These are phyloP conservation scores for Ophiodon elongatus DNA, from an alignment of 2,113 vertebrate genomes.

Conservation along the genomic window DNA sequence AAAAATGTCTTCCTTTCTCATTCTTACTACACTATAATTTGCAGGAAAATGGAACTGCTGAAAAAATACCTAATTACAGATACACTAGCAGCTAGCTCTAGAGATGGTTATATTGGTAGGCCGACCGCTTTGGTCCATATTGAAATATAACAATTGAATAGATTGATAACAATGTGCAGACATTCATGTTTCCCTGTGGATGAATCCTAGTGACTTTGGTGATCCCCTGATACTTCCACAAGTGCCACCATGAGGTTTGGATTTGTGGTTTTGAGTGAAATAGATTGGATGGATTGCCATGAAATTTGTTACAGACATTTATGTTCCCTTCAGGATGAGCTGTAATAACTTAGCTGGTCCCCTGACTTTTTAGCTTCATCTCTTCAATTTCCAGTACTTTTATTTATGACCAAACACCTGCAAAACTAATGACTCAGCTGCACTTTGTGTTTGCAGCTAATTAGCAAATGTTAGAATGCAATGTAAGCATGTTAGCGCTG, in stretches of 20 bases:
- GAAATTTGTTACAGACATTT: neutral
- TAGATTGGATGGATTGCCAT: neutral
- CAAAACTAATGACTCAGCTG: too few species aligned
- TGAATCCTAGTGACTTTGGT: neutral
- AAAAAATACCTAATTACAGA: neutral
- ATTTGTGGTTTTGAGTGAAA: neutral
- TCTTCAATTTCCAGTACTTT: neutral
- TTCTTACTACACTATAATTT: neutral
- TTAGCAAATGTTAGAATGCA: neutral
- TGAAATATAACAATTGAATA: neutral
- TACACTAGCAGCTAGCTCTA: neutral
- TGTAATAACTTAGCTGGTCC: neutral
- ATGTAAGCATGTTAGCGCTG: neutral
- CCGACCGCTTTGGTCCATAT: neutral
- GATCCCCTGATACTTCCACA: neutral
- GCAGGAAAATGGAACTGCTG: neutral
- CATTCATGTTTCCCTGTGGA: neutral
- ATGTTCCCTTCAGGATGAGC: neutral
- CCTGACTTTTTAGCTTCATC: neutral
- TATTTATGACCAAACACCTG: neutral
- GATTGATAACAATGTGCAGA: neutral
- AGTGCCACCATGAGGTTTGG: neutral
- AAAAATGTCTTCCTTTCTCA: slow-evolving; percentile 1
- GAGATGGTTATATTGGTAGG: neutral
- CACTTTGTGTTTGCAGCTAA: neutral